Conservation (phyloP, 1,140 invertebrate genomes). For the Lineus longissimus region DNA sequence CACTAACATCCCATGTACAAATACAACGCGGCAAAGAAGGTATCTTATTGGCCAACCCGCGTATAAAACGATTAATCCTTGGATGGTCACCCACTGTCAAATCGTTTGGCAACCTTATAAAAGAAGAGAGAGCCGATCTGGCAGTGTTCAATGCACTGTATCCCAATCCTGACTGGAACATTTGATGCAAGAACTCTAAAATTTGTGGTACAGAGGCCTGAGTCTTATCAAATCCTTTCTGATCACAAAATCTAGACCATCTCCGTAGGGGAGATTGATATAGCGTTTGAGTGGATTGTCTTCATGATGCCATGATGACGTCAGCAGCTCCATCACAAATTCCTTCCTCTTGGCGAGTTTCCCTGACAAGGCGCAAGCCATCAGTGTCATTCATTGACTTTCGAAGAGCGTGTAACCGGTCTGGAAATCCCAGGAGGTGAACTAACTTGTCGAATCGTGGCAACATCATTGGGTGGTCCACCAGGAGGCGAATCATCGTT, state of each 20-base stretch:
- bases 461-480: conserved; percentile 10
- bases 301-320: conserved; percentile 17
- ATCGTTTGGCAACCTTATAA: conserved; percentile 1
- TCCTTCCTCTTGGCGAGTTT: conserved; percentile 7
- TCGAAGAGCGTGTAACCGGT: conserved; percentile 13
- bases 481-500: conserved; percentile 8
- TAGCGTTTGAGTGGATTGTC: conserved; percentile 14
- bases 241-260: conserved; percentile 17
- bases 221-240: conserved; percentile 14
- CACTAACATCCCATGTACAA: conserved; percentile 5
- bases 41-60: background rate
- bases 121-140: conserved; percentile 12
- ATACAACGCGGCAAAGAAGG: background rate
- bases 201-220: conserved; percentile 9
- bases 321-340: conserved; percentile 13
- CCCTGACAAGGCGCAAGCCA: conserved; percentile 21
- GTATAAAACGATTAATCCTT: conserved; percentile 2
- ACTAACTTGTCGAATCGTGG: conserved; percentile 1
- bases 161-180: conserved; percentile 4
- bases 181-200: conserved; percentile 13
- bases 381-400: conserved; percentile 12
- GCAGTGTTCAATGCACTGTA: conserved; percentile 20
- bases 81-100: conserved; percentile 7
- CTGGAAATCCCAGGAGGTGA: background rate
- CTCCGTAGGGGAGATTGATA: conserved; percentile 18